Evolutionary conservation across 2,797 vertebrate genomes (phyloP).

Genomic region (Betta splendens): DNA sequence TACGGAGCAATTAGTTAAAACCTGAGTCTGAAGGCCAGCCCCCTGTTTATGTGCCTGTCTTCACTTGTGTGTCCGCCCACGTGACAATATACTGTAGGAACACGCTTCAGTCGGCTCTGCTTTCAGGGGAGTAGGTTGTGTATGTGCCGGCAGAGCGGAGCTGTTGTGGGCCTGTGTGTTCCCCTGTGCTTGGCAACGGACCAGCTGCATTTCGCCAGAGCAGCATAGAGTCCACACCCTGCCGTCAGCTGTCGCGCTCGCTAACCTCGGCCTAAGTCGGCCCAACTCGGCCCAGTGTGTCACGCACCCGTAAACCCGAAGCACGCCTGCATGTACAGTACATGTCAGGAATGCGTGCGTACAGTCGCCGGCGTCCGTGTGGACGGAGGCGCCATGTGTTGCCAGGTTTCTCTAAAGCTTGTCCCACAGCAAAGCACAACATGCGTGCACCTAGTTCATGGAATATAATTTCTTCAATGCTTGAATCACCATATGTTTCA

Average conservation of each 20-base stretch:
- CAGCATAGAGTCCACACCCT: conserved; percentile 66
- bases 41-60: conserved; percentile 17
- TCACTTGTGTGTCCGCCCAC: conserved; percentile 13
- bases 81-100: conserved; percentile 19
- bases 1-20: conserved; percentile 46
- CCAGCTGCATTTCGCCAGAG: conserved; percentile 70
- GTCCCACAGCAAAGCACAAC: conserved; percentile 52
- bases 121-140: conserved; percentile 64
- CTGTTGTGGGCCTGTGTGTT: conserved; percentile 74
- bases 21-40: conserved; percentile 13
- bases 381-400: conserved; percentile 67
- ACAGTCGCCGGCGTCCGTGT: conserved; percentile 31
- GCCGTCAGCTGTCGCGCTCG: conserved; percentile 79
- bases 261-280: conserved; percentile 60
- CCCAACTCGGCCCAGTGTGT: conserved; percentile 25
- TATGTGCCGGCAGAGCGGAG: conserved; percentile 64
- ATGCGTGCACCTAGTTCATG: no score
- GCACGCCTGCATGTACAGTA: not conserved
- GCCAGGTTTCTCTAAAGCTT: conserved; percentile 61
- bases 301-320: conserved; percentile 29
- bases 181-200: conserved; percentile 75
- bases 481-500: no score
- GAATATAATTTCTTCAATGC: no score
- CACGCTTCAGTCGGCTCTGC: conserved; percentile 41
- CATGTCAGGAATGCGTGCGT: conserved; percentile 25